Conservation (phyloP, 2,113 vertebrate species). For the Tragelaphus buxtoni region DNA sequence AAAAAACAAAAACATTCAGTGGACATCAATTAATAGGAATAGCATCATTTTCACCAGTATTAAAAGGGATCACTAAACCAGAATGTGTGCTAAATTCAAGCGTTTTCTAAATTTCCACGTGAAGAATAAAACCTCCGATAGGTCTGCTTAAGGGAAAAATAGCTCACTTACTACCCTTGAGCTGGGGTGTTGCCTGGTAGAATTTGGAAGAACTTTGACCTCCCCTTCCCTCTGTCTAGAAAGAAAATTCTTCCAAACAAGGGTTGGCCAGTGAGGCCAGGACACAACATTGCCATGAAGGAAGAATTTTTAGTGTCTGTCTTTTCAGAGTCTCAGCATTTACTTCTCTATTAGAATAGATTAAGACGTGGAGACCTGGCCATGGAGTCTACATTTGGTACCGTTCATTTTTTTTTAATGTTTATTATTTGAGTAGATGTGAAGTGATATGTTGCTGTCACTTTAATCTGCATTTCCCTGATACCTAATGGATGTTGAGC, state of each 20-base stretch:
- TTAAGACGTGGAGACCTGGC: too few species aligned
- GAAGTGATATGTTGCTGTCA: not conserved
- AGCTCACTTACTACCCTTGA: rapidly evolving
- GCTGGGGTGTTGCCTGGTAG: rapidly evolving
- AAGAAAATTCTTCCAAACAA: not conserved
- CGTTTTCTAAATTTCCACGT: not conserved
- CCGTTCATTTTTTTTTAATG: not conserved
- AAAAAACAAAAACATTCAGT: not conserved
- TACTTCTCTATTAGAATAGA: not conserved
- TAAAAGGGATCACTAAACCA: not conserved
- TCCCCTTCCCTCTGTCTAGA: not conserved
- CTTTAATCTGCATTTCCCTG: not conserved
- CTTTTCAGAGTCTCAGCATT: not conserved
- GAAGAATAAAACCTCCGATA: not conserved
- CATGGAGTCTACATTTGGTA: not conserved
- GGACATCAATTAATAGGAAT: not conserved
- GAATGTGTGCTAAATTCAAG: not conserved
- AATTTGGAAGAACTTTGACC: rapidly evolving
- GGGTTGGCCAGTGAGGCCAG: rapidly evolving
- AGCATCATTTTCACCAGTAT: not conserved
- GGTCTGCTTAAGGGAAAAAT: not conserved
- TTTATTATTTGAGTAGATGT: not conserved
- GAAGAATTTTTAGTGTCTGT: not conserved
- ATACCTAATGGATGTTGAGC: rapidly evolving
- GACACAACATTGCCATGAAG: rapidly evolving